A percentile compares a stretch with the other conserved stretches of the same genome.
Conservation (phyloP, 2,888 invertebrate species). For the Ashinkailepas kermadecensis region DNA sequence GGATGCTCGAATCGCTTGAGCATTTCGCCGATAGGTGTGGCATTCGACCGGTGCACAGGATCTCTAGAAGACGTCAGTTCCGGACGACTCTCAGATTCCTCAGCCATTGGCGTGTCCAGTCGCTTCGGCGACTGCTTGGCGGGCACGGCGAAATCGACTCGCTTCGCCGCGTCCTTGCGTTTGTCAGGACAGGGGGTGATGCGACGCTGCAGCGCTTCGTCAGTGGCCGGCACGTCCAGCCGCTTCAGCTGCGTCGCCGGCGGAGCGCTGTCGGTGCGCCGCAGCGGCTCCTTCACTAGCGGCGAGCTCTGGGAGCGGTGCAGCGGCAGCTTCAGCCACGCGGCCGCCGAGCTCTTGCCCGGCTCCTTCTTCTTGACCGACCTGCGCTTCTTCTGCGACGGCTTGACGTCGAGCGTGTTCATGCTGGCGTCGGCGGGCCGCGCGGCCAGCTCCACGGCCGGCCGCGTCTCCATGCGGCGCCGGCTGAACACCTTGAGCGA, state of each 20-base stretch:
- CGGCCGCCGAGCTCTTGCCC: neutral
- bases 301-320: neutral
- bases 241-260: neutral
- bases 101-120: neutral
- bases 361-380: neutral
- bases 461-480: neutral
- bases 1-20: neutral
- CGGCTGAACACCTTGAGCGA: constrained; percentile 13
- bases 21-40: neutral
- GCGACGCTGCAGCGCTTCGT: neutral
- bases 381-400: constrained; percentile 12
- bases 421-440: neutral
- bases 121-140: neutral
- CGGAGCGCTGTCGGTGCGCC: neutral
- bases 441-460: neutral
- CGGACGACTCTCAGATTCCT: neutral
- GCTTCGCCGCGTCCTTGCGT: too few species aligned
- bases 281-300: constrained; percentile 5
- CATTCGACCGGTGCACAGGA: neutral
- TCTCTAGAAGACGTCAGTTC: neutral
- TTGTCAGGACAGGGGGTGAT: neutral
- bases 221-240: neutral
- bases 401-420: neutral
- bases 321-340: constrained; percentile 13
- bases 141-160: too few species aligned